Evolutionary conservation across 2,888 invertebrate species (phyloP), one percentile per base, ranked within the genome.

Genomic region (Drosophila putrida): DNA sequence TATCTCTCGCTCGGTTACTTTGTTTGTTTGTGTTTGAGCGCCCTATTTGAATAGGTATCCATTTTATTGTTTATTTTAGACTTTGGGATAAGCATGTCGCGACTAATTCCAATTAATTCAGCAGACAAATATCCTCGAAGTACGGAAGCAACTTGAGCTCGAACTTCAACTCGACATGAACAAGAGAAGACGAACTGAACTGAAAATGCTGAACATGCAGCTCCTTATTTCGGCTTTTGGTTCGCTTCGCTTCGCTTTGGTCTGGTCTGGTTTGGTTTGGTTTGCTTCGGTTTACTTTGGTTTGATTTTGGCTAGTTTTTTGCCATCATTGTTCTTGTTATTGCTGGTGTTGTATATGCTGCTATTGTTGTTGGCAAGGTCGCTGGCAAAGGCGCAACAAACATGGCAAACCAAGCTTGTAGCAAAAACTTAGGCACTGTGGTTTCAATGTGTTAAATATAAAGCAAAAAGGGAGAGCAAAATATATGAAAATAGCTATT

Each of bases 41-140:
- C 83, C 80, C 66, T 86, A 89, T 86, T 86, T 86, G 85, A 86
- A 82, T 86, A 86, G 85, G 85, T 86, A 86, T 86, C 85, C 82
- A 86, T 86, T 86, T 86, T 86, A 89, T 86, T 86, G 85, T 86
- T 86, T 86, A 86, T 89, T 86, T 87, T 86, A 76, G 87, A 89
- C 88, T 89, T 78, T 82, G 87, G 83, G 84, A 89, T 86, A 86
- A 86, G 89, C 86, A 88, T 84, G 88, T 88, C 88, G 88, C 88
- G 88, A 89, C 89, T 89, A 86, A 88, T 88, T 88, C 89, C 89
- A 88, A 88, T 88, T 88, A 89, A 89, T 88, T 88, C 86, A 80
- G 78, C 88, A 88, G 89, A 89, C 89, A 89, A 88, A 88, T 85
- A 89, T 85, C 79, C 85, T 82, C 77, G 58, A 85, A 85, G 79